Evolutionary conservation across 2,888 invertebrate species (phyloP).

Genomic region (Lottia scabra): DNA sequence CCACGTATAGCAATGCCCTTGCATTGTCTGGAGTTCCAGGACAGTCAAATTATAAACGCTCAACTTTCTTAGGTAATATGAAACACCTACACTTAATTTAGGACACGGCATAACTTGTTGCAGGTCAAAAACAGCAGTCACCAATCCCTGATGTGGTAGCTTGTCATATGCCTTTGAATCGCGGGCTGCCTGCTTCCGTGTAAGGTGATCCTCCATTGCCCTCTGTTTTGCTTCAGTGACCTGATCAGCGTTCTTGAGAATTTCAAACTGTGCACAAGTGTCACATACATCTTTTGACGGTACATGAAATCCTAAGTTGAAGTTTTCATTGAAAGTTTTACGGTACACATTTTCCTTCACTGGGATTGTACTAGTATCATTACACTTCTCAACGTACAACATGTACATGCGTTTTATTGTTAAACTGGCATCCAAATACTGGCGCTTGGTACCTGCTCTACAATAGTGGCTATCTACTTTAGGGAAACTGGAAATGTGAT

Average conservation of each 20-base stretch:
- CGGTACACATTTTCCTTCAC: neutral
- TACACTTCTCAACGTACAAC: neutral
- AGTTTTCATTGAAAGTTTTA: neutral
- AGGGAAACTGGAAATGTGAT: neutral
- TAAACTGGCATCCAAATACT: neutral
- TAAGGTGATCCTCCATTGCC: neutral
- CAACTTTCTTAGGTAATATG: neutral
- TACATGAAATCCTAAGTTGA: neutral
- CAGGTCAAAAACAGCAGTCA: neutral
- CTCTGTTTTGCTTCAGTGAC: neutral
- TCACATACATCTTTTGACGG: neutral
- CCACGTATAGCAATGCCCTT: neutral
- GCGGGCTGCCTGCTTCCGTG: neutral
- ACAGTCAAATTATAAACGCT: neutral
- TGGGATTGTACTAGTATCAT: neutral
- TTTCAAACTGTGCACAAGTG: neutral
- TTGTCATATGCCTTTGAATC: neutral
- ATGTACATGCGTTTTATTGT: neutral
- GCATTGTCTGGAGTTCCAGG: neutral
- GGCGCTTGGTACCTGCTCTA: neutral
- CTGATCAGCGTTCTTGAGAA: neutral
- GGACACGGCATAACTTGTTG: neutral
- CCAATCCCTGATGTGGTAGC: neutral
- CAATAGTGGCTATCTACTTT: neutral
- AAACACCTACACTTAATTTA: neutral